Percentiles rank a stretch among this genome's conserved stretches.
Conservation (phyloP, 2,797 vertebrate genomes). For the Enteromius argenteus region DNA sequence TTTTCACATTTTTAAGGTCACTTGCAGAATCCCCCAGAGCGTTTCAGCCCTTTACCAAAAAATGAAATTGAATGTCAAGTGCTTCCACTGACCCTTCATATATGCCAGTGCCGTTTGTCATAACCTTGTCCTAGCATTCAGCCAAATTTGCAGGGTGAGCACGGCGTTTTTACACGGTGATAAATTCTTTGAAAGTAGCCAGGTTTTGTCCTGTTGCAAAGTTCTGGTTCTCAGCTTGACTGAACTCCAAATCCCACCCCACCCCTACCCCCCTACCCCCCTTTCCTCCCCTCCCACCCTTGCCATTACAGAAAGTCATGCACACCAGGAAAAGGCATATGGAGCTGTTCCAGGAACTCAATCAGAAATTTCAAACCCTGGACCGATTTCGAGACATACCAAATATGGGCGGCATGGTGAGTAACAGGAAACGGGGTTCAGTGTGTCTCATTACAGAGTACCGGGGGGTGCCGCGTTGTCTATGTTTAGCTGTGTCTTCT, state of each 20-base stretch:
- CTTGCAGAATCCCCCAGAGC: slow-evolving; percentile 76
- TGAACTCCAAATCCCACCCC: slow-evolving; percentile 59
- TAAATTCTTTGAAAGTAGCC: slow-evolving; percentile 51
- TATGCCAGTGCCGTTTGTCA: slow-evolving; percentile 40
- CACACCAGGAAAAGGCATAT: slow-evolving; percentile 99
- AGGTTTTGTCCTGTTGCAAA: slow-evolving; percentile 59
- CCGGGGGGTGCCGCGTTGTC: slow-evolving; percentile 59
- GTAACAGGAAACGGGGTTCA: slow-evolving; percentile 78
- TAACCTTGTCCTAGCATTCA: slow-evolving; percentile 46
- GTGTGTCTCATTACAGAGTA: slow-evolving; percentile 50
- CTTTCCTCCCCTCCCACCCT: slow-evolving; percentile 66
- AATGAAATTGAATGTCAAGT: slow-evolving; percentile 35
- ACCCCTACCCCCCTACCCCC: slow-evolving; percentile 35
- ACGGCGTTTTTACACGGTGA: slow-evolving; percentile 34
- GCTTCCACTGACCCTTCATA: slow-evolving; percentile 39
- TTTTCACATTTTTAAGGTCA: slow-evolving; percentile 69
- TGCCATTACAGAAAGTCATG: slow-evolving; percentile 99
- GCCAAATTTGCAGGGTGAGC: slow-evolving; percentile 45
- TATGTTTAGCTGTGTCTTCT: slow-evolving; percentile 64
- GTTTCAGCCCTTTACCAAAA: slow-evolving; percentile 48
- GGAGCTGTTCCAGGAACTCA: slow-evolving; percentile 99
- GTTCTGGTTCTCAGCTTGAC: slow-evolving; percentile 65
- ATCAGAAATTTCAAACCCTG: slow-evolving; percentile 99
- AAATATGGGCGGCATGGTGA: slow-evolving; percentile 99
- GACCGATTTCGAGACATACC: slow-evolving; percentile 99